Conservation (phyloP, 2,113 vertebrate species). For the Sinocyclocheilus maitianheensis region DNA sequence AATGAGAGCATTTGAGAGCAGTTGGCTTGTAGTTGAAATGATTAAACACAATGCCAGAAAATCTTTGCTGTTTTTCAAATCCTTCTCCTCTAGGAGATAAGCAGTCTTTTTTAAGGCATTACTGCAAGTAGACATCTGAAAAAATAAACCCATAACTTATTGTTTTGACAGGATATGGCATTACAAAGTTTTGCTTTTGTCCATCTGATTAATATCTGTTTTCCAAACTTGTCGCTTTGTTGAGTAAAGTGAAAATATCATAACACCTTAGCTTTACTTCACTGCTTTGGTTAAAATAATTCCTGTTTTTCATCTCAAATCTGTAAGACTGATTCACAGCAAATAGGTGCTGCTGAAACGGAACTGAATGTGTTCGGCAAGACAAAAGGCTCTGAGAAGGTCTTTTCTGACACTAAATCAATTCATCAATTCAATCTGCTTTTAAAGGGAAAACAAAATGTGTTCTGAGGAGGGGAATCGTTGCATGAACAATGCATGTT, state of each 20-base stretch:
- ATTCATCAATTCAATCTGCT: not conserved
- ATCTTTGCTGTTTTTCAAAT: not conserved
- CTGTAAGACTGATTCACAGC: not conserved
- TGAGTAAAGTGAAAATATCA: not conserved
- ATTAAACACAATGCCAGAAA: not conserved
- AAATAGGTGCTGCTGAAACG: not conserved
- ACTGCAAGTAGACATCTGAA: not conserved
- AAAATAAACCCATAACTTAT: no score
- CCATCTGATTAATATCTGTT: not conserved
- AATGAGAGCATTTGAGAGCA: not conserved
- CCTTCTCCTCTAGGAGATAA: not conserved
- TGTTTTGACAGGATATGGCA: not conserved
- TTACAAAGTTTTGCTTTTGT: not conserved
- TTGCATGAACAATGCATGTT: not conserved
- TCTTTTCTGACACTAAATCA: constrained; percentile 3
- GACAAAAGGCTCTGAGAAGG: not conserved
- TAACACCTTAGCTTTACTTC: not conserved
- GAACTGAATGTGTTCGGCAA: not conserved
- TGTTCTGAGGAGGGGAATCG: not conserved
- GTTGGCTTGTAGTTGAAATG: not conserved
- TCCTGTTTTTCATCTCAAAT: not conserved
- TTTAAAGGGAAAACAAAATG: not conserved
- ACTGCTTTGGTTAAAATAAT: not conserved
- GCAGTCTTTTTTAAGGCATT: not conserved
- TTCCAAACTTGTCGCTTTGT: no score